Conservation (phyloP, 2,113 vertebrate genomes). For the Ceuthmochares aereus region DNA sequence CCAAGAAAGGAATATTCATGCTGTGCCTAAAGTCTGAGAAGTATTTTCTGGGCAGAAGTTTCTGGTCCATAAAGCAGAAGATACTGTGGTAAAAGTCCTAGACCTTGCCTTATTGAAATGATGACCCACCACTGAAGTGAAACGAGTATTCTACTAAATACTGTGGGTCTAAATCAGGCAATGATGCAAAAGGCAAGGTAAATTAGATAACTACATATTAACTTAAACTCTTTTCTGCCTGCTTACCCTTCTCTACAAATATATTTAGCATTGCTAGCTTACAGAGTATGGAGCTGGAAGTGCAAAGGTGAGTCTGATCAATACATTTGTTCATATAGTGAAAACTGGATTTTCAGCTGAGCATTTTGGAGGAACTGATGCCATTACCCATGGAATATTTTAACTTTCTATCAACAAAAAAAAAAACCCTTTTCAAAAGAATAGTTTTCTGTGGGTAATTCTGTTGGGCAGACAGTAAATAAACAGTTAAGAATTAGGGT, state of each 20-base stretch:
- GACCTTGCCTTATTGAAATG: slow-evolving; percentile 36
- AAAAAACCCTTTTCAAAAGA: background rate
- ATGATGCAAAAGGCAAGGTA: slow-evolving; percentile 56
- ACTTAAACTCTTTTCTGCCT: slow-evolving; percentile 59
- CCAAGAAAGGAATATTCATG: background rate
- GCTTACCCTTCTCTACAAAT: slow-evolving; percentile 23
- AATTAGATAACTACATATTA: slow-evolving; percentile 57
- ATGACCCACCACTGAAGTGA: slow-evolving; percentile 35
- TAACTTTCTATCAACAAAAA: background rate
- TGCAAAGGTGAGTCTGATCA: background rate
- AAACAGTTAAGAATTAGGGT: background rate
- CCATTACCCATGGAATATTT: background rate
- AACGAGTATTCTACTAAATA: slow-evolving; percentile 5
- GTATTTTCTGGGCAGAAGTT: slow-evolving; percentile 9
- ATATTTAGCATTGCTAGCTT: slow-evolving; percentile 3
- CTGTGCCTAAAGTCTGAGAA: background rate
- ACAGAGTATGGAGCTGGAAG: background rate
- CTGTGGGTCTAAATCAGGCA: slow-evolving; percentile 44
- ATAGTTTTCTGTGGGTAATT: background rate
- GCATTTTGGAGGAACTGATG: background rate
- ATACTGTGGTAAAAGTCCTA: background rate
- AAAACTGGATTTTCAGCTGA: background rate
- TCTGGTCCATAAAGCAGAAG: slow-evolving; percentile 52
- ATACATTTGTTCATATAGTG: background rate
- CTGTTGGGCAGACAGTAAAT: background rate